Conservation (phyloP, 2,113 vertebrate species). For the Lepus europaeus region DNA sequence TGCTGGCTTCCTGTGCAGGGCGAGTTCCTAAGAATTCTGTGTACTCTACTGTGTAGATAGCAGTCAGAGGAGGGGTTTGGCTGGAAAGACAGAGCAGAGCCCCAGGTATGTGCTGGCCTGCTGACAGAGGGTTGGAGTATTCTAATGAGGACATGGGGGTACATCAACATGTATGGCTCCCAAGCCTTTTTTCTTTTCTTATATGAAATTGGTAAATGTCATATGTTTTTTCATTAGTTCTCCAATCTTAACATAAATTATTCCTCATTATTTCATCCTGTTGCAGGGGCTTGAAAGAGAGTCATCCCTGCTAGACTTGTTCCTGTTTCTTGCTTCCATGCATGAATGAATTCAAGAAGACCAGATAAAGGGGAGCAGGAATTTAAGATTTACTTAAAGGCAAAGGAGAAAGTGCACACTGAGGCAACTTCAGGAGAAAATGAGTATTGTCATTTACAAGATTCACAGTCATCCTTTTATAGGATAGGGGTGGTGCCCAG, state of each 20-base stretch:
- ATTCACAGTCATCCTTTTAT: too few relatives aligned
- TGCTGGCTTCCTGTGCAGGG: not conserved
- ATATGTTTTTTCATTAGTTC: not conserved
- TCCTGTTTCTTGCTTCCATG: too few relatives aligned
- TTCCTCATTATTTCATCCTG: not conserved
- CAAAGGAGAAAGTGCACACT: too few relatives aligned
- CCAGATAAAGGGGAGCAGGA: too few relatives aligned
- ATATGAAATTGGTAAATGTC: not conserved
- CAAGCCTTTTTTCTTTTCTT: not conserved
- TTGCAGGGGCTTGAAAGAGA: too few relatives aligned
- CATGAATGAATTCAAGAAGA: too few relatives aligned
- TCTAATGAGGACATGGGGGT: not conserved
- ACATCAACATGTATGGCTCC: accelerated
- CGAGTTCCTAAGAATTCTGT: not conserved
- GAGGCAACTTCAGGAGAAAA: too few relatives aligned
- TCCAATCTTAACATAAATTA: not conserved
- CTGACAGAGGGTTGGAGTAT: not conserved
- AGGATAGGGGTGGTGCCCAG: too few relatives aligned
- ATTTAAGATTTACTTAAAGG: too few relatives aligned
- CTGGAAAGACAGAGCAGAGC: not conserved
- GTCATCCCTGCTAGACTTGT: too few relatives aligned
- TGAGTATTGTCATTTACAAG: too few relatives aligned
- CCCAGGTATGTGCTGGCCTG: accelerated
- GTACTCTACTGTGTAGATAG: not conserved
- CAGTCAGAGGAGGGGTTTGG: not conserved